Evolutionary conservation across 2,888 invertebrate genomes (phyloP).

Genomic region (Emesis russula): DNA sequence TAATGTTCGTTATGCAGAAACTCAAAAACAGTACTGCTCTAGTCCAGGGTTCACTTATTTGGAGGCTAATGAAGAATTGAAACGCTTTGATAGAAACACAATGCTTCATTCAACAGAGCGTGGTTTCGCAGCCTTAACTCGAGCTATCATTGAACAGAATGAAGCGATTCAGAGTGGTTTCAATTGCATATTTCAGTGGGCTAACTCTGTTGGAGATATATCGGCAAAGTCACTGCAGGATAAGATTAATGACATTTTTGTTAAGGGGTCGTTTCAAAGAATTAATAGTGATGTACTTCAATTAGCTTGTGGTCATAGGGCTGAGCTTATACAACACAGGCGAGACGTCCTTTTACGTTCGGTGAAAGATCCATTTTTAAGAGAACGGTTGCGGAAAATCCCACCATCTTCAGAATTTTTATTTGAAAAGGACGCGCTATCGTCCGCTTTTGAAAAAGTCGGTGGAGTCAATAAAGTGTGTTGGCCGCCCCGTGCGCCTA

Average conservation of each 20-base stretch:
- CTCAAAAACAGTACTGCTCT: constrained; percentile 14
- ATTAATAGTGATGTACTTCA: background rate
- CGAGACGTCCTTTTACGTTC: background rate
- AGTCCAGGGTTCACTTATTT: constrained; percentile 54
- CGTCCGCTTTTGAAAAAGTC: background rate
- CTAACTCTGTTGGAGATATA: constrained; percentile 10
- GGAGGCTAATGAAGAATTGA: constrained; percentile 69
- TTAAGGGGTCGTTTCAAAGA: background rate
- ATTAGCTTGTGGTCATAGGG: background rate
- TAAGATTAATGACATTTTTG: constrained; percentile 45
- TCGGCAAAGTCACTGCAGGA: constrained; percentile 48
- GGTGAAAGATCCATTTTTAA: background rate
- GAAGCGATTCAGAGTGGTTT: constrained; percentile 52
- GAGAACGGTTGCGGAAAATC: background rate
- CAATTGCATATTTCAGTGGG: constrained; percentile 51
- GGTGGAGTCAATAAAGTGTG: background rate
- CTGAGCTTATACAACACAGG: background rate
- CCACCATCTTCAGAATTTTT: background rate
- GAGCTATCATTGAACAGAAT: constrained; percentile 71
- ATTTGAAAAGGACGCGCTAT: background rate
- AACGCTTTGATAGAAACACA: constrained; percentile 42
- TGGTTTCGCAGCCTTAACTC: constrained; percentile 70
- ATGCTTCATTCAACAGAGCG: constrained; percentile 53
- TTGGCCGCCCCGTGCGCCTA: background rate
- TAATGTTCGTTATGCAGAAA: constrained; percentile 8